Percentiles rank a stretch among this genome's conserved stretches.
Evolutionary conservation across 2,113 vertebrate genomes (phyloP).

Genomic region (Seriola aureovittata): DNA sequence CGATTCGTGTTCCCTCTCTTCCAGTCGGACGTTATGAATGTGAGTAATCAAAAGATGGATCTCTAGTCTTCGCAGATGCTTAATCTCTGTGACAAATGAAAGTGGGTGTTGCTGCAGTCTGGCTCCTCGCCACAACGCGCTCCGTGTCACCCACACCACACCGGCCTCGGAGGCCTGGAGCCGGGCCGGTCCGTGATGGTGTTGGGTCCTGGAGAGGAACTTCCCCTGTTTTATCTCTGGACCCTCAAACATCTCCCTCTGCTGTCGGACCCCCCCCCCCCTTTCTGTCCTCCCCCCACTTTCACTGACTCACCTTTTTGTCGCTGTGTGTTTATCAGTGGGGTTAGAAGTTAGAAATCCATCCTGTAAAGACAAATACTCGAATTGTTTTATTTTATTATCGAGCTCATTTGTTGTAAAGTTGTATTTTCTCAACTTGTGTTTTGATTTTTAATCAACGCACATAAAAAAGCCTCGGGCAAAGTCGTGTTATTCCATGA

Average conservation of each 20-base stretch:
- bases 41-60: constrained; percentile 7
- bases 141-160: not conserved
- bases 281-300: not conserved
- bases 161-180: constrained; percentile 42
- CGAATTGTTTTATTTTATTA: too few relatives aligned
- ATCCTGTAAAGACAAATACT: too few relatives aligned
- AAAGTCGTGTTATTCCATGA: too few relatives aligned
- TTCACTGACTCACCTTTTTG: not conserved
- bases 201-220: constrained; percentile 9
- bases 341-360: too few relatives aligned
- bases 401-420: too few relatives aligned
- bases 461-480: too few relatives aligned
- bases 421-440: too few relatives aligned
- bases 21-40: not conserved
- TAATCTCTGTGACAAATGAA: constrained; percentile 31
- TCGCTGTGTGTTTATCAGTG: too few relatives aligned
- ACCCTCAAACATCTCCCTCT: constrained; percentile 26
- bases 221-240: constrained; percentile 21
- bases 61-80: constrained; percentile 1
- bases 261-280: not conserved
- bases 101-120: constrained; percentile 6
- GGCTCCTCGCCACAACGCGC: not conserved
- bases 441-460: too few relatives aligned
- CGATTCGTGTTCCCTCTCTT: too few relatives aligned
- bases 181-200: constrained; percentile 53